Conservation (phyloP, 2,113 vertebrate species). For the Corydoras maculifer region DNA sequence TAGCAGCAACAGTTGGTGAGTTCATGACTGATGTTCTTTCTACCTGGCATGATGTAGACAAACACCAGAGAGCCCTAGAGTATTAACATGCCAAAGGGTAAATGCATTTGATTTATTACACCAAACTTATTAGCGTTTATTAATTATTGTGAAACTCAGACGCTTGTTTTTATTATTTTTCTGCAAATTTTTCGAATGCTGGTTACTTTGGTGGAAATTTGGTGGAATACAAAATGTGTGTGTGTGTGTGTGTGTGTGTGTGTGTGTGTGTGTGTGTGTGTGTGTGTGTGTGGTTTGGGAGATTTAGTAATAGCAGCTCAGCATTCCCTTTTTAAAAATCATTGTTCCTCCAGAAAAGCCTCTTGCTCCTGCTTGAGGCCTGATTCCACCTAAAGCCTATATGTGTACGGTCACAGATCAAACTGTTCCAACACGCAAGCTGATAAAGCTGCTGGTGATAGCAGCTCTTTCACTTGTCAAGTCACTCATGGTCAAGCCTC, state of each 20-base stretch:
- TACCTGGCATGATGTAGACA: too few relatives aligned
- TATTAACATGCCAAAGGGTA: too few relatives aligned
- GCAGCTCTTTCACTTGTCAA: conserved; percentile 56
- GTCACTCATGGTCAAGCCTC: conserved; percentile 45
- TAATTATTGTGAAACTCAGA: too few relatives aligned
- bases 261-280: too few relatives aligned
- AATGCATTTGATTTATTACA: too few relatives aligned
- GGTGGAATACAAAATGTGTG: neutral
- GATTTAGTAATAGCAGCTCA: neutral
- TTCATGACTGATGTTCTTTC: too few relatives aligned
- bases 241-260: too few relatives aligned
- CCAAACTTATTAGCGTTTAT: too few relatives aligned
- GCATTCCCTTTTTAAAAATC: neutral
- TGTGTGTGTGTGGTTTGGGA: neutral
- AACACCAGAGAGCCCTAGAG: too few relatives aligned
- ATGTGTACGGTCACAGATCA: conserved; percentile 42
- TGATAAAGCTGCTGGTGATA: conserved; percentile 58
- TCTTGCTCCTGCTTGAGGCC: conserved; percentile 13
- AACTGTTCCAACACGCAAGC: conserved; percentile 40
- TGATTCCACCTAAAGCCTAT: conserved; percentile 27
- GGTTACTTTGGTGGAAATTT: neutral
- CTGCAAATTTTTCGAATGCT: neutral
- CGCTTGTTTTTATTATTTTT: too few relatives aligned
- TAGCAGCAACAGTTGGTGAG: too few relatives aligned
- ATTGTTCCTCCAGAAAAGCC: conserved; percentile 3